These are phyloP conservation scores for Hucho hucho DNA, from an alignment of 2,113 vertebrate species.

Conservation along the genomic window DNA sequence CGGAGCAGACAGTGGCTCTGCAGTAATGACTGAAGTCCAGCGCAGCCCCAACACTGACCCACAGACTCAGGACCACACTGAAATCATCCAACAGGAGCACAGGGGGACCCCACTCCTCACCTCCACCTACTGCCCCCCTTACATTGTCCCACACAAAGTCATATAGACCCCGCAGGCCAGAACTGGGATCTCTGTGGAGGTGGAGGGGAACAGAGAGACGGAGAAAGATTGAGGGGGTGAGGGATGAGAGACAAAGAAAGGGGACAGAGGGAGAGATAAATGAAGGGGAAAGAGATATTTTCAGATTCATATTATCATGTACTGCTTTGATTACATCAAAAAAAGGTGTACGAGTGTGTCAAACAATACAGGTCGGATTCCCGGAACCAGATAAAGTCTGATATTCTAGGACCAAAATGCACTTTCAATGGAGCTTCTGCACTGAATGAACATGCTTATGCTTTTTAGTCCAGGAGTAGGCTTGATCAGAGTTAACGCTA, in stretches of 20 bases:
- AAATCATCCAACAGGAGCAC: constrained; percentile 88
- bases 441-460: too few species aligned
- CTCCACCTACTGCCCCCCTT: constrained; percentile 2
- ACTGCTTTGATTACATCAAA: too few species aligned
- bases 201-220: not conserved
- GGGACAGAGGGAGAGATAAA: too few species aligned
- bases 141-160: constrained; percentile 74
- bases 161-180: constrained; percentile 73
- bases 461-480: too few species aligned
- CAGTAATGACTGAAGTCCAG: constrained; percentile 94
- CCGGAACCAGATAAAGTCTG: too few species aligned
- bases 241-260: not conserved
- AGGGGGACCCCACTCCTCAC: constrained; percentile 65
- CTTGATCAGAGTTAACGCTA: not conserved
- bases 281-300: too few species aligned
- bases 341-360: too few species aligned
- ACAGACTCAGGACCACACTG: constrained; percentile 85
- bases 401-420: too few species aligned
- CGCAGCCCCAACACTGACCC: constrained; percentile 60
- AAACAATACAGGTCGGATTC: too few species aligned
- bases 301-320: too few species aligned
- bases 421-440: too few species aligned
- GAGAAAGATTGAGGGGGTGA: not conserved
- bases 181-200: constrained; percentile 40
- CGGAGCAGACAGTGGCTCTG: constrained; percentile 75